Base-by-base conservation (phyloP, 2,888 invertebrate genomes). In the Macaria notata region DNA sequence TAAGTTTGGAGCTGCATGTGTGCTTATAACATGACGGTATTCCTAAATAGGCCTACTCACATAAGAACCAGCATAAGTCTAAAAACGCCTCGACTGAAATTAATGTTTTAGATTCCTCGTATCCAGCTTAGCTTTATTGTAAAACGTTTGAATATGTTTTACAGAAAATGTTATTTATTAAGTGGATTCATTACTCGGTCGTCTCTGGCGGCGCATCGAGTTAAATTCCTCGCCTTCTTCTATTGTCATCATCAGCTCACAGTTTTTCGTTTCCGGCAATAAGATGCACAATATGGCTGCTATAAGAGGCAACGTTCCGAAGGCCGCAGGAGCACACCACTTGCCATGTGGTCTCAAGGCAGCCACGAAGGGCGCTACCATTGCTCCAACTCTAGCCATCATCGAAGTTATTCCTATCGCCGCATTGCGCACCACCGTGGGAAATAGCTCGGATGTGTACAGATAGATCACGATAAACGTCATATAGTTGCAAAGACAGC, bases 401-500 rank as follows among this genome's bases (percentile, higher is more conserved):
- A 96, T 95, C 0, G 97, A 97, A 42, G 95, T 95, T 9, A 95
- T 92, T 4, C 98, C 98, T 66, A 98, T 93, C 0, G 96, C 97
- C 50, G 95, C 94, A 74, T 97, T 97, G 6, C 98, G 92, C 1
- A 97, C 94, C 6, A 96, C 95, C 0, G 98, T 98, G 0, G 98
- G 98, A 76, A 97, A 97, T 65, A 97, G 87, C 85, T 98, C 98
- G 0, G 96, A 95, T 8, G 95, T 94, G 82, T 95, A 97, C 36
- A 97, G 92, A 78, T 97, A 98, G 6, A 95, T 93, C 3, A 96
- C 94, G 3, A 96, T 94, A 75, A 97, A 97, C 4, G 94, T 93
- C 31, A 96, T 92, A 0, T 96, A 95, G 70, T 96, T 94, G 8
- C 96, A 96, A 54, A 96, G 93, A 69, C 96, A 95, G 3, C 95